phyloP scores from a whole-genome alignment of 2,113 vertebrate species.

The Peucedramus taeniatus region DNA sequence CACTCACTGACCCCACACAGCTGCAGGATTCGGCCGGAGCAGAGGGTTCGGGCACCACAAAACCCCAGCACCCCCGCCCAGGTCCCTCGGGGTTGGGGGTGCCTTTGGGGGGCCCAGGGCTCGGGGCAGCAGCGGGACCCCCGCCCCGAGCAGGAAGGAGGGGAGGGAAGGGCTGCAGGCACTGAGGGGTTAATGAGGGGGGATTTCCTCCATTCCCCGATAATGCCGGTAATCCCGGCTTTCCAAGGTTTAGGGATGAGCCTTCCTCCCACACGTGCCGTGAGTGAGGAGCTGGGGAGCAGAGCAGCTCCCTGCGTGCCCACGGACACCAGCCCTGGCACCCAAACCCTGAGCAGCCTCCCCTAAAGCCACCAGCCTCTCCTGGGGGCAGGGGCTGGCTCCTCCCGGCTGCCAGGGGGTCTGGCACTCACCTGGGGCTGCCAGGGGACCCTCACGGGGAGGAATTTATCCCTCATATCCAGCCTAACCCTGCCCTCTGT shows the following conservation, averaged over 20 bases:
- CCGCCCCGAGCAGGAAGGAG: not conserved
- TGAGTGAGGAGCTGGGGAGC: fast-evolving
- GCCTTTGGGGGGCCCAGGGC: not conserved
- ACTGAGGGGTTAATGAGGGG: not conserved
- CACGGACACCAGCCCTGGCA: not conserved
- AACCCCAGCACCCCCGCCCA: not conserved
- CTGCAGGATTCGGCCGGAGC: not conserved
- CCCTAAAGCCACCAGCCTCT: fast-evolving
- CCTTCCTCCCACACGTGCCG: not conserved
- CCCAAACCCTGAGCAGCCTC: not conserved
- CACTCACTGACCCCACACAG: fast-evolving
- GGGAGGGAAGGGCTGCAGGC: not conserved
- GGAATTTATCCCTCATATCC: not conserved
- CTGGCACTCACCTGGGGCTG: not conserved
- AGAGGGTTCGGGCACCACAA: not conserved
- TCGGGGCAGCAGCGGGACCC: fast-evolving
- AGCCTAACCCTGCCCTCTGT: not conserved
- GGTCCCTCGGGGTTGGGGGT: not conserved
- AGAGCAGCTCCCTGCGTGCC: not conserved
- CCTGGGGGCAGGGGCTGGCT: not conserved
- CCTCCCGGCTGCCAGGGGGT: fast-evolving
- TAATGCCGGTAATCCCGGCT: not conserved
- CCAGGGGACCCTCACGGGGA: not conserved
- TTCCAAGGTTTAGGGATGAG: not conserved
- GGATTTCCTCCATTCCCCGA: not conserved